A percentile compares a stretch with the other conserved stretches of the same genome.
phyloP scores from a whole-genome alignment of 2,113 vertebrate genomes.

The Peromyscus maniculatus region DNA sequence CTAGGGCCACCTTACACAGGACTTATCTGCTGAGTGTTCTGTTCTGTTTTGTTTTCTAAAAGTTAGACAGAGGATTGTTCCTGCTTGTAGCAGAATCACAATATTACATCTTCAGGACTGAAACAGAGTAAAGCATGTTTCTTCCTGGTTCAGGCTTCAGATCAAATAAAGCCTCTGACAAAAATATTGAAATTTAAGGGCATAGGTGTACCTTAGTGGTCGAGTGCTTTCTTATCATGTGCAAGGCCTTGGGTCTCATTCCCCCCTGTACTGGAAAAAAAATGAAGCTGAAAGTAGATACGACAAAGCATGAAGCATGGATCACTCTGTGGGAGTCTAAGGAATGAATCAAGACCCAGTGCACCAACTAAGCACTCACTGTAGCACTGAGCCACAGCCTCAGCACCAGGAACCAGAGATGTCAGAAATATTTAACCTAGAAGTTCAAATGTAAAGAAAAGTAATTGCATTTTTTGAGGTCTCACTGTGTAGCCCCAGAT shows the following conservation, averaged over 20 bases:
- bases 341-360: neutral
- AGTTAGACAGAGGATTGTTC: neutral
- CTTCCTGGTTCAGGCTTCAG: neutral
- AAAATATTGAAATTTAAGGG: slow-evolving; percentile 24
- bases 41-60: neutral
- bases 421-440: slow-evolving; percentile 25
- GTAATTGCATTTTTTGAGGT: neutral
- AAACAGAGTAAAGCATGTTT: slow-evolving; percentile 41
- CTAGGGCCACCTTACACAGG: neutral
- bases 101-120: neutral
- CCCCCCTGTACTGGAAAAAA: neutral
- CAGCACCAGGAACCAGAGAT: neutral
- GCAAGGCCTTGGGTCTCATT: neutral
- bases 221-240: neutral
- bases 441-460: slow-evolving; percentile 40
- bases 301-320: neutral
- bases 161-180: neutral
- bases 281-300: neutral
- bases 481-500: neutral
- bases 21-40: neutral
- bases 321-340: neutral
- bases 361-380: neutral
- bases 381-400: neutral
- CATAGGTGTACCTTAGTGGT: too few species aligned
- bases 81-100: slow-evolving; percentile 25